Conservation (phyloP, 2,113 vertebrate species). For the Ploceus nigricollis region DNA sequence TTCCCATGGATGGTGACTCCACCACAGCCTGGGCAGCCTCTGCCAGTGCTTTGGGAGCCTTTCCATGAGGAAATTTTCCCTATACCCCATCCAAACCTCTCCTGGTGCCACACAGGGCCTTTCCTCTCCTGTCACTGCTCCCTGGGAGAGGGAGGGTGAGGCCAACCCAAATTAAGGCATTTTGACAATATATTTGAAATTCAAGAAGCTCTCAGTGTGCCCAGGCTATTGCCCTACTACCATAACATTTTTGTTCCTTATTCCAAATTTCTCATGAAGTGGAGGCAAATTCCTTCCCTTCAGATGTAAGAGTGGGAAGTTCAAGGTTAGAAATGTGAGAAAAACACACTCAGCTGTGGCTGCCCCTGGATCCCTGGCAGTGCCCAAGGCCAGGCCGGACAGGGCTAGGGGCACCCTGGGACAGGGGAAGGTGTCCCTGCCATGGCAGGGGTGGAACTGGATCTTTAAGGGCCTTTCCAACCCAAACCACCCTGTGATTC, state of each 20-base stretch:
- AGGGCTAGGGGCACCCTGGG: not conserved
- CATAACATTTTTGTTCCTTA: accelerated
- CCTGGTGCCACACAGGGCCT: not conserved
- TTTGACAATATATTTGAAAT: not conserved
- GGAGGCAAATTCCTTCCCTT: not conserved
- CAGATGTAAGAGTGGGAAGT: not conserved
- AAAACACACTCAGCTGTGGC: not conserved
- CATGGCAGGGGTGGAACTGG: not conserved
- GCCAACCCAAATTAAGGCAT: not conserved
- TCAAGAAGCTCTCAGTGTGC: not conserved
- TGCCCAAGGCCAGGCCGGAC: not conserved
- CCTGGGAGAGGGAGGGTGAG: not conserved
- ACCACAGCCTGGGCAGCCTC: not conserved
- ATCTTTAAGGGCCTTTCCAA: not conserved
- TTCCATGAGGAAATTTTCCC: not conserved
- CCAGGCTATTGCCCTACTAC: not conserved
- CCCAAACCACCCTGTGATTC: not conserved
- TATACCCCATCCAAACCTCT: not conserved
- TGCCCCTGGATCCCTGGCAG: not conserved
- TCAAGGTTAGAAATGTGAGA: not conserved
- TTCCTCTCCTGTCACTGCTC: not conserved
- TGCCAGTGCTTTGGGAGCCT: not conserved
- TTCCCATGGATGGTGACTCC: not conserved
- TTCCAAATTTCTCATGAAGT: not conserved
- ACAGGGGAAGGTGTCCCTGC: not conserved